Percentiles rank a stretch among this genome's conserved stretches.
These are phyloP conservation scores for Xenops minutus DNA, from an alignment of 2,797 vertebrate genomes.

Conservation along the genomic window DNA sequence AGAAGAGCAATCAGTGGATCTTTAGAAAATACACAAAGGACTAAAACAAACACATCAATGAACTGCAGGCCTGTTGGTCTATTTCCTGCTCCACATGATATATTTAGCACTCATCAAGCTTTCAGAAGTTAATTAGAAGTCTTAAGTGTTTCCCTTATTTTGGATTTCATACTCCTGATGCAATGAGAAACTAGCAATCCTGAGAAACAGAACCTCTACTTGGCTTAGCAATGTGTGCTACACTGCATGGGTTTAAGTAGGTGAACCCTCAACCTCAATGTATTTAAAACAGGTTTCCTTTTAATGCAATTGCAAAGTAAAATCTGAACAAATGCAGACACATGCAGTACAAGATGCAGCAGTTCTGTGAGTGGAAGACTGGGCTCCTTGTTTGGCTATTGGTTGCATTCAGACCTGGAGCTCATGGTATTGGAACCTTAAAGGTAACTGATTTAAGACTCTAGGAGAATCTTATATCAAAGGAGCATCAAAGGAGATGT, in stretches of 20 bases:
- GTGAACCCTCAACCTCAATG: neutral
- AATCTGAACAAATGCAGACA: neutral
- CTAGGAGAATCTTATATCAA: no score
- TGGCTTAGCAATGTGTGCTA: neutral
- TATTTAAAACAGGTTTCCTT: neutral
- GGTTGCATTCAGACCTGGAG: neutral
- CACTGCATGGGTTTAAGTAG: neutral
- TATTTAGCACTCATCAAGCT: slow-evolving; percentile 45
- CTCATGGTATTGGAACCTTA: neutral
- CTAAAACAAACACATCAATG: slow-evolving; percentile 13
- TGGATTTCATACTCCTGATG: slow-evolving; percentile 17
- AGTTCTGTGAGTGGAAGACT: neutral
- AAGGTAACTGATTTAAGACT: neutral
- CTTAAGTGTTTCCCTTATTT: slow-evolving; percentile 29
- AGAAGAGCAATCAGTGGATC: slow-evolving; percentile 27
- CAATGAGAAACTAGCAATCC: neutral
- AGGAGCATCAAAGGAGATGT: accelerated
- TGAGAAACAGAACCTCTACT: neutral
- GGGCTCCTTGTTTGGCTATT: neutral
- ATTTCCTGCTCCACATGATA: slow-evolving; percentile 16
- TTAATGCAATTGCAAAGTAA: neutral
- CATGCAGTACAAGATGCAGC: neutral
- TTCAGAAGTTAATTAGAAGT: slow-evolving; percentile 45
- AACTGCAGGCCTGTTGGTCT: neutral
- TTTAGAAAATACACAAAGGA: slow-evolving; percentile 30